Evolutionary conservation across 2,113 vertebrate genomes (phyloP), one percentile per base, ranked within the genome.

Genomic region (Ctenomys sociabilis): DNA sequence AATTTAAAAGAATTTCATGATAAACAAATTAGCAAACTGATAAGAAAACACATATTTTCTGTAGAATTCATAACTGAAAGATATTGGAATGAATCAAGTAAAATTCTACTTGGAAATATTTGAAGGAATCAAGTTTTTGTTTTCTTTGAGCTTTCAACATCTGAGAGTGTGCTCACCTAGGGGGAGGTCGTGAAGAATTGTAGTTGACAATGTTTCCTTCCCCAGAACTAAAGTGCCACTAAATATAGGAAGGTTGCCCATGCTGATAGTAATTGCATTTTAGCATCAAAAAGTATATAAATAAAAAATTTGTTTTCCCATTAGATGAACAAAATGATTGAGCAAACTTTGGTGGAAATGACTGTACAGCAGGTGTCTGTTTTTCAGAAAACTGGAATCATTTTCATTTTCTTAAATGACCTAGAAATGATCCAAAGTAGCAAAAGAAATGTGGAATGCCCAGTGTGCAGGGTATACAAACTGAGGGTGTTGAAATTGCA

Each of bases 1-100:
- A 82, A 82, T 95, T 90, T 63, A 77, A 88, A 68, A 54, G n/a
- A 75, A 92, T 87, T 88, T 68, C 45, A 90, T 81, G 73, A 89
- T 52, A 45, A 94, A 35, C 16, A 61, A 72, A 21, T 89, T 72
- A 84, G 78, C 49, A 83, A 68, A 95, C 24, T 66, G 68, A 82
- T 72, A 72, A 85, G 26, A 88, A 85, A 73, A 91, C n/a, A 35
- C 1, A 28, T 66, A 81, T 94, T 95, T 45, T 72, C 35, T 61
- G 35, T 16, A 83, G 13, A 83, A 26, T 72, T 89, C 89, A n/a
- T 97, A 10, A 81, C 30, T 90, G 81, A 75, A 87, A 32, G 90
- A 72, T 8, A 7, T 28, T 85, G 93, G 1, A 7, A 43, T 86
- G 35, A 26, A 21, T 78, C 26, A 90, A 91, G 11, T 78, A n/a